Conservation (phyloP, 2,113 vertebrate species). For the Prochilodus magdalenae region DNA sequence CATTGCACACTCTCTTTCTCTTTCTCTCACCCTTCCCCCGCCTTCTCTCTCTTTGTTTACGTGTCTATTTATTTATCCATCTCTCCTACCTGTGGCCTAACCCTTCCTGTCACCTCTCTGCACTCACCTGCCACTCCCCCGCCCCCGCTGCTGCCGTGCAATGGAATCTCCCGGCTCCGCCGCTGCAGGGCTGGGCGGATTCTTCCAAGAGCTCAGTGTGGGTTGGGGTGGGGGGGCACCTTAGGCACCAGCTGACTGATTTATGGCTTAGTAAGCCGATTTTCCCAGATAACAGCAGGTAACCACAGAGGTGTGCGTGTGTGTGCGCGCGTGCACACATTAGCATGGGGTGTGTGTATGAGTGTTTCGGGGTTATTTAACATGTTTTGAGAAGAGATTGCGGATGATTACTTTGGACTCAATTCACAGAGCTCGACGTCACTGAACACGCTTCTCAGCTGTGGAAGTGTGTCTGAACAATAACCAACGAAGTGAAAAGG, state of each 20-base stretch:
- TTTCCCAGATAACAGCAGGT: conserved; percentile 69
- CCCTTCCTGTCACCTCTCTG: conserved; percentile 55
- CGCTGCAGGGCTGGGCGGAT: conserved; percentile 77
- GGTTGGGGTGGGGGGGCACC: conserved; percentile 50
- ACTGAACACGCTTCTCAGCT: conserved; percentile 28
- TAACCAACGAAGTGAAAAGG: no score
- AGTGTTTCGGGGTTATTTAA: conserved; percentile 66
- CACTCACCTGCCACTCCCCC: conserved; percentile 67
- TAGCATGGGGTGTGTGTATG: conserved; percentile 46
- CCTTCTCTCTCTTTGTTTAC: conserved; percentile 55
- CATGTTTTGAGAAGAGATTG: conserved; percentile 76
- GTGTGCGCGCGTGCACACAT: conserved; percentile 61
- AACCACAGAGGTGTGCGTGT: conserved; percentile 74
- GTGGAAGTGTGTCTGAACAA: neutral
- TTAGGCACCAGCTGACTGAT: conserved; percentile 74
- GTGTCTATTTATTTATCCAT: conserved; percentile 3
- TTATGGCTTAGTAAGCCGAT: conserved; percentile 78
- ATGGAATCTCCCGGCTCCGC: conserved; percentile 71
- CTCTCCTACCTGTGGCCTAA: conserved; percentile 57
- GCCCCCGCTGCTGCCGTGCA: conserved; percentile 56
- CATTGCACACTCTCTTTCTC: conserved; percentile 48
- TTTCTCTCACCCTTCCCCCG: conserved; percentile 30
- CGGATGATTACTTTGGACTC: conserved; percentile 62
- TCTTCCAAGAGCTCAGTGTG: conserved; percentile 59
- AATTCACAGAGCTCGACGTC: conserved; percentile 58